Percentiles rank a stretch among this genome's conserved stretches.
Evolutionary conservation across 2,113 vertebrate genomes (phyloP).

Genomic region (Aythya baeri): DNA sequence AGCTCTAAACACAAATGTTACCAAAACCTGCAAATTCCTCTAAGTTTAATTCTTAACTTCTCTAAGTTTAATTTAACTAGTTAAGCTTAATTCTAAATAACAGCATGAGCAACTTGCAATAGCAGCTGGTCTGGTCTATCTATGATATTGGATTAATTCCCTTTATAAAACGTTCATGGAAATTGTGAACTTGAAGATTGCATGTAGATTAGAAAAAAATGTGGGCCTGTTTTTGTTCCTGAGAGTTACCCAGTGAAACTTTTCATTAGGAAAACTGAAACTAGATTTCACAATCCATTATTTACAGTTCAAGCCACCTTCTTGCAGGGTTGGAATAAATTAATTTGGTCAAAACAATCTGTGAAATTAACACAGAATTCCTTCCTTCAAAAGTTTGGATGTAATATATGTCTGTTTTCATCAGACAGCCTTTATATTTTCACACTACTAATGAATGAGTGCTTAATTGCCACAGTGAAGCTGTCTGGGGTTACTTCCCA

Average conservation of each 20-base stretch:
- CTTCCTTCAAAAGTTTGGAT: slow-evolving; percentile 8
- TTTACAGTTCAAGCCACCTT: neutral
- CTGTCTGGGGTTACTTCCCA: slow-evolving; percentile 48
- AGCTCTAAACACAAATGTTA: neutral
- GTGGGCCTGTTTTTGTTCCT: neutral
- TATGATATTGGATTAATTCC: neutral
- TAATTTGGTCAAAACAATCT: neutral
- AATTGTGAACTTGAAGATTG: neutral
- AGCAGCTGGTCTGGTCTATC: neutral
- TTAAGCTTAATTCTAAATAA: neutral
- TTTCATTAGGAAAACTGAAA: slow-evolving; percentile 11
- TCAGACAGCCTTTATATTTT: slow-evolving; percentile 22
- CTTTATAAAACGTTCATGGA: neutral
- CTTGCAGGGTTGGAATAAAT: neutral
- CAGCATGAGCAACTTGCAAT: neutral
- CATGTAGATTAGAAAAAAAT: neutral
- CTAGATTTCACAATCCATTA: neutral
- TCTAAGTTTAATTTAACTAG: too few relatives aligned
- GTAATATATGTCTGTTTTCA: neutral
- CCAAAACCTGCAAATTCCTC: neutral
- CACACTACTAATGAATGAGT: slow-evolving; percentile 46
- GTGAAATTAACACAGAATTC: neutral
- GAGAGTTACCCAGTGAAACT: neutral
- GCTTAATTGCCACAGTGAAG: slow-evolving; percentile 36
- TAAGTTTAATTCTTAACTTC: neutral